Evolutionary conservation across 2,888 invertebrate genomes (phyloP).

Genomic region (Apodemia duryi): DNA sequence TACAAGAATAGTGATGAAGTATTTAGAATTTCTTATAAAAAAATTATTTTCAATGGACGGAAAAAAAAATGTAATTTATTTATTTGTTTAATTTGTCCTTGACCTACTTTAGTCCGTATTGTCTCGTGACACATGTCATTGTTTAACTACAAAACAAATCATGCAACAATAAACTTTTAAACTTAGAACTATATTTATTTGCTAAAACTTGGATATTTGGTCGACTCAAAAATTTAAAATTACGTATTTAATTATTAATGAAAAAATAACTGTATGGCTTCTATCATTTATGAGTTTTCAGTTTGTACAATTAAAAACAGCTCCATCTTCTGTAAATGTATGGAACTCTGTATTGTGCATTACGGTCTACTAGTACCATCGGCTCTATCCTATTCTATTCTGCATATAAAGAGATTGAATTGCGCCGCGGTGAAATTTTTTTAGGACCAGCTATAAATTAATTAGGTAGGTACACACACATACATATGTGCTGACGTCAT

Average conservation of each 20-base stretch:
- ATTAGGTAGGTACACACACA: too few relatives aligned
- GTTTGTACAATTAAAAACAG: background rate
- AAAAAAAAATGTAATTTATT: conserved; percentile 14
- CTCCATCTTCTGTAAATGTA: background rate
- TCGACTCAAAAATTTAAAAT: background rate
- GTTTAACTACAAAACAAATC: conserved; percentile 11
- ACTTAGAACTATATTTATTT: background rate
- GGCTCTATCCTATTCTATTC: too few relatives aligned
- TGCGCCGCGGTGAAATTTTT: too few relatives aligned
- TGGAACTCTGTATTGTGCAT: background rate
- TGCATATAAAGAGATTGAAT: too few relatives aligned
- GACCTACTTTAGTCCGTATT: conserved; percentile 45
- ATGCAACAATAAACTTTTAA: background rate
- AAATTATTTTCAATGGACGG: conserved; percentile 21
- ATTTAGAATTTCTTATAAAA: conserved; percentile 16
- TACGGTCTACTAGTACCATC: too few relatives aligned
- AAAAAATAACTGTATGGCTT: background rate
- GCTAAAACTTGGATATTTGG: background rate
- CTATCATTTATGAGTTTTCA: background rate
- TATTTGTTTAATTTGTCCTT: conserved; percentile 44
- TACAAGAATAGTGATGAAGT: background rate
- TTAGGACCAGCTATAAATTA: too few relatives aligned
- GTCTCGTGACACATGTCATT: conserved; percentile 47
- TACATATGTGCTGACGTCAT: too few relatives aligned
- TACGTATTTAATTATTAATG: background rate